phyloP scores from a whole-genome alignment of 2,797 vertebrate species.

The Siniperca scherzeri region DNA sequence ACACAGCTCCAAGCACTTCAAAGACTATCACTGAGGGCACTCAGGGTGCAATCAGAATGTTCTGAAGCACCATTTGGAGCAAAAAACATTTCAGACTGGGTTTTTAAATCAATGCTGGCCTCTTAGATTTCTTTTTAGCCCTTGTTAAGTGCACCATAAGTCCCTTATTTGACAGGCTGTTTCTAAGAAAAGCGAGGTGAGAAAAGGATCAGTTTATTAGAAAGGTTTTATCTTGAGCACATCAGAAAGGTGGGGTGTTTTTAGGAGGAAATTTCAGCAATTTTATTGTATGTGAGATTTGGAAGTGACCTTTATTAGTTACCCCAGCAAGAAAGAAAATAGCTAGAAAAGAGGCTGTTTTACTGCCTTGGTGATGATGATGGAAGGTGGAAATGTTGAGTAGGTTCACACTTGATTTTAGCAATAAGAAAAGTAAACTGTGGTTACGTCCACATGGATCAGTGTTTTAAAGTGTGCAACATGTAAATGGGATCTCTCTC shows the following conservation, averaged over 20 bases:
- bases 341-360: neutral
- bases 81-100: constrained; percentile 57
- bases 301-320: constrained; percentile 24
- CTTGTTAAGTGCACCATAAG: constrained; percentile 63
- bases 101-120: constrained; percentile 70
- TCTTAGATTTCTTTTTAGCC: constrained; percentile 67
- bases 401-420: neutral
- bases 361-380: neutral
- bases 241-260: constrained; percentile 27
- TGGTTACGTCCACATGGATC: neutral
- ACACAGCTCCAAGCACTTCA: constrained; percentile 70
- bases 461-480: too few relatives aligned
- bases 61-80: constrained; percentile 72
- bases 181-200: constrained; percentile 47
- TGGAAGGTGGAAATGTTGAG: neutral
- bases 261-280: constrained; percentile 20
- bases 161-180: constrained; percentile 52
- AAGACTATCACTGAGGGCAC: constrained; percentile 70
- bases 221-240: constrained; percentile 44
- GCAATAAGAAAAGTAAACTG: neutral
- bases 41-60: constrained; percentile 70
- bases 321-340: neutral
- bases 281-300: constrained; percentile 14
- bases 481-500: neutral
- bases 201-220: constrained; percentile 46